Evolutionary conservation across 2,888 invertebrate genomes (phyloP).

Genomic region (Actias luna): DNA sequence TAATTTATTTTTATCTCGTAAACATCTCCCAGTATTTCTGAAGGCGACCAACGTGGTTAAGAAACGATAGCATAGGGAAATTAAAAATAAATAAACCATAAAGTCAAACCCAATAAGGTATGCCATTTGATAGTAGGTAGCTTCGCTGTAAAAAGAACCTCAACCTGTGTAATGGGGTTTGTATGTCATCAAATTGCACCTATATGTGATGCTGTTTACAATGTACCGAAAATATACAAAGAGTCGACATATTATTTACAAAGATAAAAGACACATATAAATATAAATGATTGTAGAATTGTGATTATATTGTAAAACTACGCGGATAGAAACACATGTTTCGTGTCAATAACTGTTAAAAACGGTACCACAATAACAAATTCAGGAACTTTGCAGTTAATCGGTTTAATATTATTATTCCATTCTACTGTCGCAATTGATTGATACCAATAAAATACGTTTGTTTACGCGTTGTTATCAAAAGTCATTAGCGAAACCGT

Average conservation of each 20-base stretch:
- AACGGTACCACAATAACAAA: constrained; percentile 61
- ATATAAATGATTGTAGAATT: constrained; percentile 13
- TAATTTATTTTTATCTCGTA: no score
- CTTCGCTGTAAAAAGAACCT: neutral
- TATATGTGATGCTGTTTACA: neutral
- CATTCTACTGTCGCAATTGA: constrained; percentile 6
- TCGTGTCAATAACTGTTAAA: constrained; percentile 38
- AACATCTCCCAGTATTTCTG: neutral
- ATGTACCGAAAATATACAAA: neutral
- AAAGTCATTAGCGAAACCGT: constrained; percentile 1
- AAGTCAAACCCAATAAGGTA: neutral
- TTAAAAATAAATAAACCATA: neutral
- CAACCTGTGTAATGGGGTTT: constrained; percentile 14
- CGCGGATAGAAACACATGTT: constrained; percentile 12
- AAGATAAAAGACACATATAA: constrained; percentile 4
- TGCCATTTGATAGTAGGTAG: neutral
- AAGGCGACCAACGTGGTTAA: neutral
- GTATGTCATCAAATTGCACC: constrained; percentile 10
- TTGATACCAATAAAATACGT: neutral
- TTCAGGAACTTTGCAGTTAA: constrained; percentile 59
- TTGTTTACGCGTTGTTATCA: constrained; percentile 2
- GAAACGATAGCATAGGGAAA: neutral
- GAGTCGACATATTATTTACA: constrained; percentile 12
- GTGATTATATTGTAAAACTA: constrained; percentile 4
- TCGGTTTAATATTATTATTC: constrained; percentile 26